These are phyloP conservation scores for Strigamia crassipes DNA, from an alignment of 2,888 invertebrate species.

Conservation along the genomic window DNA sequence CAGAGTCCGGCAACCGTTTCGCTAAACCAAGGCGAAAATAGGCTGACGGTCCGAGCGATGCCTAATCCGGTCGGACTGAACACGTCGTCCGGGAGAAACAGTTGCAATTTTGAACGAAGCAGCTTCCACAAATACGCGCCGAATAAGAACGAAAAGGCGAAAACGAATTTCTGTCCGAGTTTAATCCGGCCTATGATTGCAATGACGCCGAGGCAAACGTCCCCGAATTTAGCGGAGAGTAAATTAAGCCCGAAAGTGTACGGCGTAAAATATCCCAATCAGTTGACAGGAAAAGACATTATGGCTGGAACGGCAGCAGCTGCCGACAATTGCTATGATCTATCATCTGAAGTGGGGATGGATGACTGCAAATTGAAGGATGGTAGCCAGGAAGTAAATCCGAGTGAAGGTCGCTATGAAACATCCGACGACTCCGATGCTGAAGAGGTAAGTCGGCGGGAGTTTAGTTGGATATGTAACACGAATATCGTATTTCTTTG, in stretches of 20 bases:
- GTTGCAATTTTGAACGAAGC: slow-evolving; percentile 56
- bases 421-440: slow-evolving; percentile 48
- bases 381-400: slow-evolving; percentile 52
- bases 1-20: not conserved
- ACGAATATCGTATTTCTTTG: no score
- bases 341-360: slow-evolving; percentile 3
- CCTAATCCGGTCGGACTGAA: slow-evolving; percentile 63
- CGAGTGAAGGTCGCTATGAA: slow-evolving; percentile 51
- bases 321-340: not conserved
- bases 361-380: slow-evolving; percentile 49
- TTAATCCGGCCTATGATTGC: not conserved
- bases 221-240: slow-evolving; percentile 55
- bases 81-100: slow-evolving; percentile 53
- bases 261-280: slow-evolving; percentile 58
- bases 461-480: no score
- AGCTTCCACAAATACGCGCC: slow-evolving; percentile 57
- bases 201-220: slow-evolving; percentile 39
- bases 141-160: slow-evolving; percentile 50
- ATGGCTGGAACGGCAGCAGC: slow-evolving; percentile 2
- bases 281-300: slow-evolving; percentile 11
- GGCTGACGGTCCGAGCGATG: slow-evolving; percentile 71
- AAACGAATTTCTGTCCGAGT: not conserved
- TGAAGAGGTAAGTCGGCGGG: slow-evolving; percentile 46
- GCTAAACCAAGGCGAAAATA: slow-evolving; percentile 48
- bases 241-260: slow-evolving; percentile 73